Conservation (phyloP, 1,140 invertebrate species). For the Drosophila rhopaloa region DNA sequence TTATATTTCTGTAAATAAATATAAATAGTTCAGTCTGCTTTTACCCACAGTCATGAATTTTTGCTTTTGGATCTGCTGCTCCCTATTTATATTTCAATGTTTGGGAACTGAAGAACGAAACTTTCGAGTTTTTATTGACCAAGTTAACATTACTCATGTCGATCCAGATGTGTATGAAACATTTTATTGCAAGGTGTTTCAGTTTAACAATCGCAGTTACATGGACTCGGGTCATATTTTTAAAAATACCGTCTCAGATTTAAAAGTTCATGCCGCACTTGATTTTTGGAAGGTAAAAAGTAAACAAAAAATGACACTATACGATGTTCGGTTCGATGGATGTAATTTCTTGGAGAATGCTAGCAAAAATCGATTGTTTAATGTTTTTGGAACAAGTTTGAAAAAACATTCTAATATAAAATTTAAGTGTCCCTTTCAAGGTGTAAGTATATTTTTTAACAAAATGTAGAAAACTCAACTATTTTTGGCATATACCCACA, state of each 20-base stretch:
- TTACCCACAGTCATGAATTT: slow-evolving; percentile 22
- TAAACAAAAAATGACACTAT: slow-evolving; percentile 32
- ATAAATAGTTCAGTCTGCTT: background rate
- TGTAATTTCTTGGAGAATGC: slow-evolving; percentile 38
- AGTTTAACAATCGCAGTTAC: slow-evolving; percentile 52
- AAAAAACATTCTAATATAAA: slow-evolving; percentile 16
- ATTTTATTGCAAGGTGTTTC: slow-evolving; percentile 15
- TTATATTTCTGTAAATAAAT: background rate
- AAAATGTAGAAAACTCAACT: too few relatives aligned
- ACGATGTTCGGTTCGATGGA: slow-evolving; percentile 18
- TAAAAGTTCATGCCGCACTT: slow-evolving; percentile 19
- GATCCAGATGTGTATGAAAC: slow-evolving; percentile 36
- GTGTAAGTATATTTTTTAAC: slow-evolving; percentile 24
- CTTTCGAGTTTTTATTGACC: slow-evolving; percentile 50
- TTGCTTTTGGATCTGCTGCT: slow-evolving; percentile 4
- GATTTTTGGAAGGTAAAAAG: slow-evolving; percentile 40
- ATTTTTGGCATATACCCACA: background rate
- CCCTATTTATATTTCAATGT: slow-evolving; percentile 1
- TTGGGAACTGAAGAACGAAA: slow-evolving; percentile 19
- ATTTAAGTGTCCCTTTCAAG: slow-evolving; percentile 46
- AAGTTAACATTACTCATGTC: slow-evolving; percentile 15
- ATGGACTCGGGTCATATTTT: slow-evolving; percentile 26
- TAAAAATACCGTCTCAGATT: slow-evolving; percentile 8
- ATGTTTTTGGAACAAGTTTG: slow-evolving; percentile 28
- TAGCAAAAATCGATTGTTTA: slow-evolving; percentile 34